Evolutionary conservation across 1,140 invertebrate genomes (phyloP), one percentile per base, ranked within the genome.

Genomic region (Palaemon carinicauda): DNA sequence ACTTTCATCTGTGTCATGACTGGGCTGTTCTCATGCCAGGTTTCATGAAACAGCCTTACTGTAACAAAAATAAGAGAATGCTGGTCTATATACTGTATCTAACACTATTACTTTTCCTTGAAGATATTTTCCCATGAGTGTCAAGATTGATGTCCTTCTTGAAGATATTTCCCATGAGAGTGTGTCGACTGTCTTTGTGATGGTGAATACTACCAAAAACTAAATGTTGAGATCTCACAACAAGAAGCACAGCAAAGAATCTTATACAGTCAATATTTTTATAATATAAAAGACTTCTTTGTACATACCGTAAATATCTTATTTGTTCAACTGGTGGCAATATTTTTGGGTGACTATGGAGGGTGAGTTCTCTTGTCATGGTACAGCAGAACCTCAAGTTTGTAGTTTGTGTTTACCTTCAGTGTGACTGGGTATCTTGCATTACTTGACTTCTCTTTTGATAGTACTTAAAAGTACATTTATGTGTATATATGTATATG

Each of bases 241-340:
- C 54, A 82, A 74, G 80, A 82, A 82, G 80, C 80, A 82, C 80
- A 82, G 80, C 50, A 82, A 82, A 82, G 80, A 82, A 82, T 71
- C 80, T 82, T 82, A 82, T 82, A 82, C 80, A 82, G 80, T 82
- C 69, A 82, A 82, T 82, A 82, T 82, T 82, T 82, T 82, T 82
- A 74, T 82, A 82, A 82, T 82, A 74, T 82, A 82, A 82, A 74
- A 41, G 31, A 74, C 65, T 82, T 52, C 80, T 82, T 82, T 82
- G 80, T 82, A 82, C 80, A 82, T 41, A 41, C 41, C 41, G 12
- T 82, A 82, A 74, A 31, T 82, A 51, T 82, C 69, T 24, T 74
- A 69, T 82, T 82, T 73, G 69, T 82, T 82, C 71, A 82, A 82
- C 65, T 82, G 65, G 80, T 82, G 80, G 80, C 80, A 82, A 82